phyloP scores from a whole-genome alignment of 1,140 invertebrate species.

The Apis laboriosa region DNA sequence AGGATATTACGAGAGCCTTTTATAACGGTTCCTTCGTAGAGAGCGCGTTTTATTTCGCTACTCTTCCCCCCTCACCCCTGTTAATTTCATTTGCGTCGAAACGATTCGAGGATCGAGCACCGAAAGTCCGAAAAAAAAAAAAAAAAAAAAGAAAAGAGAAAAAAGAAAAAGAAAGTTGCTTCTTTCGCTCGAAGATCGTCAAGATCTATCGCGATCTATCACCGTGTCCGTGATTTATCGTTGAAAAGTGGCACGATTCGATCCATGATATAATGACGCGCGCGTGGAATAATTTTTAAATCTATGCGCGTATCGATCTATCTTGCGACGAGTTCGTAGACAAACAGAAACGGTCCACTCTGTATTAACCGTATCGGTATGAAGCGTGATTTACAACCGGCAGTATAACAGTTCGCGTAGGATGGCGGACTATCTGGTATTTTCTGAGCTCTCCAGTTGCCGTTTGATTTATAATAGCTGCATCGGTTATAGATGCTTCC shows the following conservation, averaged over 20 bases:
- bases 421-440: conserved; percentile 21
- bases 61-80: neutral
- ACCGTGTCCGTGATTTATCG: conserved; percentile 18
- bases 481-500: neutral
- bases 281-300: conserved; percentile 25
- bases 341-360: neutral
- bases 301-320: conserved; percentile 4
- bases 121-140: conserved; percentile 2
- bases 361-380: conserved; percentile 40
- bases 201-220: neutral
- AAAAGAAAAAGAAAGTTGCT: neutral
- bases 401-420: conserved; percentile 1
- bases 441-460: conserved; percentile 21
- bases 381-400: conserved; percentile 38
- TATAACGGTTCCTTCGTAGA: neutral
- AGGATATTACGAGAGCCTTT: neutral
- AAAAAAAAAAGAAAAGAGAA: neutral
- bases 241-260: too few relatives aligned
- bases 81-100: conserved; percentile 22
- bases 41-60: neutral
- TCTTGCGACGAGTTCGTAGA: neutral
- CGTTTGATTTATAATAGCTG: conserved; percentile 37
- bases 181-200: neutral
- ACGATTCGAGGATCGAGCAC: neutral
- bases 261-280: neutral